Evolutionary conservation across 2,113 vertebrate genomes (phyloP).

Genomic region (Gadus macrocephalus): DNA sequence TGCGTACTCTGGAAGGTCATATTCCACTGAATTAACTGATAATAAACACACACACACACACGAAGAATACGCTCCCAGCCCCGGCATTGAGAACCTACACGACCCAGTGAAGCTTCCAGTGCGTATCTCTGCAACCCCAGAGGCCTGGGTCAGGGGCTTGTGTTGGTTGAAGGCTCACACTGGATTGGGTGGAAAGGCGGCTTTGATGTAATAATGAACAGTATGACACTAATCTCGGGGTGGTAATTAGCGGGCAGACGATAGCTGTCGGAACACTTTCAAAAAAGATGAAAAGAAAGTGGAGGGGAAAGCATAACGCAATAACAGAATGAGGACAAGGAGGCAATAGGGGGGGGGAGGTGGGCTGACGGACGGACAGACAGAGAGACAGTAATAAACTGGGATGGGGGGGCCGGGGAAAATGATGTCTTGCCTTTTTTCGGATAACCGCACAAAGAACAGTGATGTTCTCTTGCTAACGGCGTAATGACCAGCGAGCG

Average conservation of each 20-base stretch:
- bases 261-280: background rate
- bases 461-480: background rate
- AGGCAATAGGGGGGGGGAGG: constrained; percentile 45
- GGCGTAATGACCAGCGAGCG: background rate
- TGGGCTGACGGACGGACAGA: constrained; percentile 13
- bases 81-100: too few species aligned
- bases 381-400: background rate
- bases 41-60: too few species aligned
- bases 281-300: background rate
- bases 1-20: too few species aligned
- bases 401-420: too few species aligned
- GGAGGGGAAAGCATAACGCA: background rate
- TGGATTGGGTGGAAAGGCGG: background rate
- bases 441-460: background rate
- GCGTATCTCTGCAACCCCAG: too few species aligned
- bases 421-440: background rate
- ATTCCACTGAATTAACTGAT: too few species aligned
- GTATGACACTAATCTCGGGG: background rate
- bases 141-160: too few species aligned
- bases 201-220: background rate
- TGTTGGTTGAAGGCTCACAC: too few species aligned
- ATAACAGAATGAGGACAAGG: constrained; percentile 15
- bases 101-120: too few species aligned
- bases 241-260: background rate
- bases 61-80: too few species aligned